Evolutionary conservation across 2,113 vertebrate species (phyloP).

Genomic region (Eudorcas thomsonii): DNA sequence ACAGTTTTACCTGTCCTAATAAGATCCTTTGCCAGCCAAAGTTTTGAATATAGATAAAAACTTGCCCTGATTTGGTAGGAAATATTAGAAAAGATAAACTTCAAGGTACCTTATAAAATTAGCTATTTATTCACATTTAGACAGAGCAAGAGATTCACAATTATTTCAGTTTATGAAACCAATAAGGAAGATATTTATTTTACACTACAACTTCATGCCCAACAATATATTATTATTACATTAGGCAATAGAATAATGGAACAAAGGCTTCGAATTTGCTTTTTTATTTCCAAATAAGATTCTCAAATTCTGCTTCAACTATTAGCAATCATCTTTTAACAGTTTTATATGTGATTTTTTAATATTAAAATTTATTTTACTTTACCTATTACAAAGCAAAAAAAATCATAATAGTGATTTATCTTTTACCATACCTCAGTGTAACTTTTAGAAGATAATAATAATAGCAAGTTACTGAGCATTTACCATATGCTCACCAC

Average conservation of each 20-base stretch:
- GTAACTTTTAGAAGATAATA: not conserved
- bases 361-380: slow-evolving; percentile 10
- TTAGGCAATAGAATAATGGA: not conserved
- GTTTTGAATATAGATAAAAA: not conserved
- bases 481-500: not conserved
- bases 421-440: not conserved
- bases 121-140: slow-evolving; percentile 5
- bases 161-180: not conserved
- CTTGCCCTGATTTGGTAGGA: not conserved
- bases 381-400: not conserved
- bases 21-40: not conserved
- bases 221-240: not conserved
- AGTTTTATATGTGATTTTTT: slow-evolving; percentile 2
- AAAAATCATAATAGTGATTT: not conserved
- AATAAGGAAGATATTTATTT: not conserved
- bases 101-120: not conserved
- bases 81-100: not conserved
- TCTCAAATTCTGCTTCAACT: not conserved
- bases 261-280: not conserved
- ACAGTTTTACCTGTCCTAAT: not conserved
- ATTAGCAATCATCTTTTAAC: not conserved
- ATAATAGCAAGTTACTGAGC: not conserved
- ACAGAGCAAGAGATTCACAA: not conserved
- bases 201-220: not conserved
- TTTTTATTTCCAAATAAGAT: slow-evolving; percentile 28